Evolutionary conservation across 2,113 vertebrate genomes (phyloP), one percentile per base, ranked within the genome.

Genomic region (Leptodactylus fuscus): DNA sequence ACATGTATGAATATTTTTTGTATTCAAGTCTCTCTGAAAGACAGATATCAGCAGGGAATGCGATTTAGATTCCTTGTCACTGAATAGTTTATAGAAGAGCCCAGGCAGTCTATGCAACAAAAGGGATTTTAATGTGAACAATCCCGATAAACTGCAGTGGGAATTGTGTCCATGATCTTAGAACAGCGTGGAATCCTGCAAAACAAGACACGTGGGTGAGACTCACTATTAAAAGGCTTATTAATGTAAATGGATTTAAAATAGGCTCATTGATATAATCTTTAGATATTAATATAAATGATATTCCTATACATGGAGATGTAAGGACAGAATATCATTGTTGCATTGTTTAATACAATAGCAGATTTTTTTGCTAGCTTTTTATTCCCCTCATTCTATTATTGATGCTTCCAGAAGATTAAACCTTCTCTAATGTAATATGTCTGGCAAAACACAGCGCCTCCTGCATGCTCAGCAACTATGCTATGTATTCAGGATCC

Each of bases 391-490:
- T 11, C 8, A 4, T 75, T 24, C 18, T 10, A 15, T 32, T 73
- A 62, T 15, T 75, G 36, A 73, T 62, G 18, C 51, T 62, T 75
- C 82, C 53, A 76, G 38, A 74, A 53, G 46, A 82, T 73, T 73
- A 71, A 53, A 73, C 48, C 69, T 29, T 69, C 46, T 32, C 18
- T 49, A 69, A 81, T 15, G 65, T 70, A 41, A 81, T 41, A n/a
- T 71, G 65, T 83, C 53, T 83, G 15, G 70, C 8, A 62, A 74
- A 60, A 62, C 58, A 83, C 49, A 83, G 75, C 55, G 49, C 69
- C 10, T 29, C 36, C 16, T 75, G 82, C 36, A 62, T 34, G 38
- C 69, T 76, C 53, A 83, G 49, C 81, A 60, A 53, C 60, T 74
- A 75, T 29, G n/a, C 70, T 46, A 55, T 83, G 81, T 83, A 75